Evolutionary conservation across 2,888 invertebrate genomes (phyloP), one percentile per base, ranked within the genome.

Genomic region (Dryocosmus kuriphilus): DNA sequence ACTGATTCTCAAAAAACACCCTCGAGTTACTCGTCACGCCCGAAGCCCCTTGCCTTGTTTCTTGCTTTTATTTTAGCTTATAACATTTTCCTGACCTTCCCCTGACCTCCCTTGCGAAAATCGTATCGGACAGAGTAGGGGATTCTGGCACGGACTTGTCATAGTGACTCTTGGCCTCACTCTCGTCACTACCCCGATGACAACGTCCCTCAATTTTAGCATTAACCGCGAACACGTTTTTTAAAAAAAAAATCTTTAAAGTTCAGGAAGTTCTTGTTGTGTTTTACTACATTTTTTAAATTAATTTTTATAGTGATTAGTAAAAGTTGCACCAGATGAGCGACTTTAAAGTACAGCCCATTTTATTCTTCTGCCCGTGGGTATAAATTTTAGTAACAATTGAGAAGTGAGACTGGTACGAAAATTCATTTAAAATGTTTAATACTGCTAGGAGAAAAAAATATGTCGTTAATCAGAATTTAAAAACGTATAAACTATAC

Each of bases 31-130:
- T 84, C 78, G 82, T 73, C 81, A 82, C 81, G 85, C 85, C 79
- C 84, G 79, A 79, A 82, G 82, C 78, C 82, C 82, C 86, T 87
- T 86, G 84, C 80, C 80, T 87, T 87, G 81, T 86, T 85, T 86
- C 88, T 77, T 76, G 89, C 89, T 88, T 90, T 90, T 90, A 90
- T 89, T 89, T 89, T 89, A 87, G 88, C 89, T 87, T 87, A 86
- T 86, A 86, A 86, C 86, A 85, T 82, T 85, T 85, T 85, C 82
- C 77, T 80, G 77, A 77, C 85, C 79, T 81, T 75, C 77, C 84
- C 83, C 79, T 77, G 61, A 62, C 78, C 80, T 79, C 79, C 79
- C 79, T 80, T 79, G 80, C 61, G 76, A 73, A 71, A 77, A 74
- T 67, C 74, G 9, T 51, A 74, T 65, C 65, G 65, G 61, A 16